phyloP scores from a whole-genome alignment of 2,888 invertebrate genomes.

The Agrotis exclamationis region DNA sequence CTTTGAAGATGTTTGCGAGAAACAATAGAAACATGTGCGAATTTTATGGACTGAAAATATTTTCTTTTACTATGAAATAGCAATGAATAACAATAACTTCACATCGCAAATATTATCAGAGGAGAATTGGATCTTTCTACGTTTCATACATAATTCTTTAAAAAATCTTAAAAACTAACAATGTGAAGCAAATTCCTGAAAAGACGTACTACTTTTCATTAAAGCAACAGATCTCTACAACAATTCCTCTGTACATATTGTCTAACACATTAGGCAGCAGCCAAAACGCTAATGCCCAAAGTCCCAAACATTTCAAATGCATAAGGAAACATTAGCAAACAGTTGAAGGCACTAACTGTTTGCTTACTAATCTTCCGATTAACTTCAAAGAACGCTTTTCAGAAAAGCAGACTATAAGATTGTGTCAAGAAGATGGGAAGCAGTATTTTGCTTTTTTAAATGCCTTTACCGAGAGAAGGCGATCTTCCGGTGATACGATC shows the following conservation, averaged over 20 bases:
- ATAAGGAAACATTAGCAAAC: conserved; percentile 36
- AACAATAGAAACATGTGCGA: conserved; percentile 8
- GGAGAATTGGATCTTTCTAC: neutral
- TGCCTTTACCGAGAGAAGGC: neutral
- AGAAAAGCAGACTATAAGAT: conserved; percentile 15
- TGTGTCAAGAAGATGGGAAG: conserved; percentile 1
- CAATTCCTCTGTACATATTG: neutral
- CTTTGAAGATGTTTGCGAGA: conserved; percentile 16
- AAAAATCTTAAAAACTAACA: neutral
- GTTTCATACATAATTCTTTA: neutral
- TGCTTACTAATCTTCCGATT: conserved; percentile 30
- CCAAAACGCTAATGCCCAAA: conserved; percentile 19
- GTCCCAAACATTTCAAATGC: conserved; percentile 47
- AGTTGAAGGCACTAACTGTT: conserved; percentile 23
- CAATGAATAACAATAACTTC: neutral
- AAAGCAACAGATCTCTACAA: neutral
- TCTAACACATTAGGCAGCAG: conserved; percentile 16
- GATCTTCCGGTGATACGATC: no score
- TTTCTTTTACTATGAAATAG: neutral
- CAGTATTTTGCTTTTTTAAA: neutral
- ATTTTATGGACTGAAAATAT: conserved; percentile 9
- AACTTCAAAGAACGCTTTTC: conserved; percentile 35
- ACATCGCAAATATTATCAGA: neutral
- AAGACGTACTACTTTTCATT: neutral
- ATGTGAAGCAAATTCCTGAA: neutral